Conservation (phyloP, 64 coral and sea anemone species). For the Montipora capricornis region DNA sequence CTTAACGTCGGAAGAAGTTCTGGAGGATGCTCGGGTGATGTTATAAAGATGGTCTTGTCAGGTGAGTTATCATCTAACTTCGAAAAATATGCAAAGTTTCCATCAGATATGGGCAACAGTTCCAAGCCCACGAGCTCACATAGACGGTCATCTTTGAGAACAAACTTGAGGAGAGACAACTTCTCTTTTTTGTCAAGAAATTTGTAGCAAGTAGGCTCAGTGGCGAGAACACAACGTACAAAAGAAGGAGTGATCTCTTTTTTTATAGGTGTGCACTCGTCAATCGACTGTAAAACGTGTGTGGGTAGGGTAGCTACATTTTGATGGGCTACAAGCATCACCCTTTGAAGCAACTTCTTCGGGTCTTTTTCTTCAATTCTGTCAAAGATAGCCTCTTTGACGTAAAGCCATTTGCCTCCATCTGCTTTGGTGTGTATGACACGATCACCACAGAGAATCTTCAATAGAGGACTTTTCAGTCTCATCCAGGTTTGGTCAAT, state of each 20-base stretch:
- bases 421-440: slow-evolving; percentile 52
- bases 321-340: slow-evolving; percentile 38
- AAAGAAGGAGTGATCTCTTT: slow-evolving; percentile 37
- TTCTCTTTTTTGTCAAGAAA: slow-evolving; percentile 18
- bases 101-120: slow-evolving; percentile 61
- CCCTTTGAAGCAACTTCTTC: slow-evolving; percentile 7
- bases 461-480: slow-evolving; percentile 45
- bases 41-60: slow-evolving; percentile 30
- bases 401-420: slow-evolving; percentile 62
- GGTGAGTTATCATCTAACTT: not conserved
- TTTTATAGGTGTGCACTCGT: not conserved
- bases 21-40: slow-evolving; percentile 58
- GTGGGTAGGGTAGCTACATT: slow-evolving; percentile 67
- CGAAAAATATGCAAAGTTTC: not conserved
- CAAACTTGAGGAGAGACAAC: slow-evolving; percentile 62
- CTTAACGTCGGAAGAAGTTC: slow-evolving; percentile 55
- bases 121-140: slow-evolving; percentile 50
- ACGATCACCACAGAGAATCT: slow-evolving; percentile 10
- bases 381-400: slow-evolving; percentile 63
- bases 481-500: slow-evolving; percentile 75
- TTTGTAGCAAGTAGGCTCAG: slow-evolving; percentile 3
- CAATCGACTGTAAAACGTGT: slow-evolving; percentile 59
- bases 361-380: slow-evolving; percentile 13
- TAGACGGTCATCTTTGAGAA: slow-evolving; percentile 58
- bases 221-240: slow-evolving; percentile 36